phyloP scores from a whole-genome alignment of 2,888 invertebrate species.

The Epinotia nisella region DNA sequence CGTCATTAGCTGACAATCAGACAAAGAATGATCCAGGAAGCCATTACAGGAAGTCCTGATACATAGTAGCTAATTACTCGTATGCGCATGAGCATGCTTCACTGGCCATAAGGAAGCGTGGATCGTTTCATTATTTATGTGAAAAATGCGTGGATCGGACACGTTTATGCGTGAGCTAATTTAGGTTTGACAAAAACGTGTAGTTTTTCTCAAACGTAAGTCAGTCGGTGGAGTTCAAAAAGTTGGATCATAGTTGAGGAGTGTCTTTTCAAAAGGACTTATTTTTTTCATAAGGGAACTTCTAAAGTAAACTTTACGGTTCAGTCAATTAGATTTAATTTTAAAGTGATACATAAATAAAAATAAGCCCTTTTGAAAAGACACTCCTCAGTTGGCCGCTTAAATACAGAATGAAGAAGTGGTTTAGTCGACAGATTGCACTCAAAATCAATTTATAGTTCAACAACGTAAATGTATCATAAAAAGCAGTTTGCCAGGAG shows the following conservation, averaged over 20 bases:
- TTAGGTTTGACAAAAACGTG: not conserved
- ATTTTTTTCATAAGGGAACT: no score
- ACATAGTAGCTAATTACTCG: constrained; percentile 5
- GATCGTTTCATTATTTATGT: not conserved
- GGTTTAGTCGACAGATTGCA: no score
- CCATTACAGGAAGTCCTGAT: constrained; percentile 25
- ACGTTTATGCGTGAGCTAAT: not conserved
- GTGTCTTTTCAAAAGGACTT: no score
- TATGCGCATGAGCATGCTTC: constrained; percentile 18
- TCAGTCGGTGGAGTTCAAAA: not conserved
- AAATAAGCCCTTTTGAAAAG: no score
- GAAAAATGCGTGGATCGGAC: not conserved
- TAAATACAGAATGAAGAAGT: no score
- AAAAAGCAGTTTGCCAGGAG: no score
- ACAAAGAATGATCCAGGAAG: constrained; percentile 16
- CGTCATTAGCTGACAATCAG: not conserved
- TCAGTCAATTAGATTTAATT: no score
- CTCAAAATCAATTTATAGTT: no score
- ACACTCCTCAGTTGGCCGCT: not conserved
- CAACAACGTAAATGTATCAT: no score
- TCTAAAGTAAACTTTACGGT: no score
- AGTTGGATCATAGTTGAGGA: not conserved
- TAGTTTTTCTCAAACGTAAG: not conserved
- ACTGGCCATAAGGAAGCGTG: constrained; percentile 23
- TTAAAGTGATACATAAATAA: no score